Conservation (phyloP, 2,888 invertebrate genomes). For the Belgica antarctica region DNA sequence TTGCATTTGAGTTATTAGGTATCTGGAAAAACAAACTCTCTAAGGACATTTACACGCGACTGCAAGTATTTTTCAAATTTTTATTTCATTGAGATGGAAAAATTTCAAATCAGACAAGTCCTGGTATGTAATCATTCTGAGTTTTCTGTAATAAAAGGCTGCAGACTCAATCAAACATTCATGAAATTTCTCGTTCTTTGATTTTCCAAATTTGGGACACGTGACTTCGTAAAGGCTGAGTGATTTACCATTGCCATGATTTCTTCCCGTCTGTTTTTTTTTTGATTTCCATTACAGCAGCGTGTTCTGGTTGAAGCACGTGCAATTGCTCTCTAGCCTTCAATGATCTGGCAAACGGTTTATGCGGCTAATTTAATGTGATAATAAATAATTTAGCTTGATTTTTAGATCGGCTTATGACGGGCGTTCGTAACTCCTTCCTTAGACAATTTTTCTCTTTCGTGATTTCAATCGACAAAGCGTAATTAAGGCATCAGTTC, state of each 20-base stretch:
- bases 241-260: slow-evolving; percentile 26
- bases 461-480: slow-evolving; percentile 14
- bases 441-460: not conserved
- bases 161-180: slow-evolving; percentile 3
- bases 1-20: not conserved
- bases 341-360: slow-evolving; percentile 42
- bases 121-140: slow-evolving; percentile 5
- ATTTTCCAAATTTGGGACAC: slow-evolving; percentile 41
- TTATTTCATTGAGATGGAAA: not conserved
- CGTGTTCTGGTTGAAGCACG: slow-evolving; percentile 32
- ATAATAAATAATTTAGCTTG: slow-evolving; percentile 38
- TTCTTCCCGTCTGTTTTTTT: not conserved
- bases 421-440: not conserved
- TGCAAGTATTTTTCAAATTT: not conserved
- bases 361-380: slow-evolving; percentile 41
- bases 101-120: not conserved
- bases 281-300: not conserved
- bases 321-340: slow-evolving; percentile 31
- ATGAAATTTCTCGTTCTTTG: slow-evolving; percentile 33
- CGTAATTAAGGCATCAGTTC: not conserved
- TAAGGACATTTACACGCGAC: slow-evolving; percentile 1
- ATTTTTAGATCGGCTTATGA: slow-evolving; percentile 13
- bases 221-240: slow-evolving; percentile 17
- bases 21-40: slow-evolving; percentile 4
- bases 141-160: not conserved